These are phyloP conservation scores for Leptopilina drosophilae DNA, from an alignment of 2,888 invertebrate species.

Conservation along the genomic window DNA sequence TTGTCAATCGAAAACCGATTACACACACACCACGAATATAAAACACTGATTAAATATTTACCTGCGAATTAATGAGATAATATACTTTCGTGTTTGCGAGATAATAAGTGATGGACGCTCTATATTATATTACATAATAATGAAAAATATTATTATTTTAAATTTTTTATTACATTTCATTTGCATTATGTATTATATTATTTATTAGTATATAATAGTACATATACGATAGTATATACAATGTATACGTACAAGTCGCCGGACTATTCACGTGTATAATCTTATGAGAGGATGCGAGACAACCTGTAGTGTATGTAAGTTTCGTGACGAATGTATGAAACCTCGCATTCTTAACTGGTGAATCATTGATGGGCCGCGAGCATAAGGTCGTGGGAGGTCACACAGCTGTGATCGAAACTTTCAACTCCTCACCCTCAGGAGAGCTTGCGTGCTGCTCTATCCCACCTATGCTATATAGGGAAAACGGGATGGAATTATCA, in stretches of 20 bases:
- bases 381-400: slow-evolving; percentile 72
- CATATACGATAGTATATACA: too few relatives aligned
- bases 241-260: slow-evolving; percentile 9
- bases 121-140: too few relatives aligned
- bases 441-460: slow-evolving; percentile 28
- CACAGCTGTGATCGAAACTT: slow-evolving; percentile 71
- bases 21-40: too few relatives aligned
- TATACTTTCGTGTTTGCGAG: not conserved
- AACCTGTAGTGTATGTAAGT: slow-evolving; percentile 39
- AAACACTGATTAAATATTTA: too few relatives aligned
- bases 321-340: slow-evolving; percentile 64
- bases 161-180: not conserved
- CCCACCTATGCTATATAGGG: not conserved
- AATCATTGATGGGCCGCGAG: slow-evolving; percentile 74
- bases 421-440: slow-evolving; percentile 40
- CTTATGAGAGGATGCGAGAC: slow-evolving; percentile 8
- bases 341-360: slow-evolving; percentile 65
- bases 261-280: slow-evolving; percentile 4
- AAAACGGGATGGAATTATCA: slow-evolving; percentile 24
- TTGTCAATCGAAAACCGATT: too few relatives aligned
- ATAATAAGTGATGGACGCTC: not conserved
- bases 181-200: too few relatives aligned
- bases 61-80: not conserved
- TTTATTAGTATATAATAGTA: too few relatives aligned
- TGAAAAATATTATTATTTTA: too few relatives aligned